Evolutionary conservation across 2,113 vertebrate species (phyloP).

Genomic region (Oryzias melastigma): DNA sequence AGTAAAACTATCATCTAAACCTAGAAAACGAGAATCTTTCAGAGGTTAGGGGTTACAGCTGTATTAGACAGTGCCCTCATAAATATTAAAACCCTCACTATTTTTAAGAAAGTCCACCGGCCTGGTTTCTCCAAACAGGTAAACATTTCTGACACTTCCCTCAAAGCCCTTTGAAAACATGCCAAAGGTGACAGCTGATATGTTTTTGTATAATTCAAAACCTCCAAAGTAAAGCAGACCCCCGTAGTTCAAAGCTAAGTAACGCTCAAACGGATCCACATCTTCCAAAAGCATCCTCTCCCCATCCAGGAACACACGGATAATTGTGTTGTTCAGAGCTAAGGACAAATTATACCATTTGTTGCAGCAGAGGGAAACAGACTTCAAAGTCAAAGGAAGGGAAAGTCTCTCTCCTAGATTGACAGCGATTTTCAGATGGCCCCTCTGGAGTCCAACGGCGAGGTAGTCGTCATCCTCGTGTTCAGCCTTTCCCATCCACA

Average conservation of each 20-base stretch:
- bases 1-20: neutral
- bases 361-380: constrained; percentile 67
- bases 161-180: constrained; percentile 80
- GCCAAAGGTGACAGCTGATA: constrained; percentile 73
- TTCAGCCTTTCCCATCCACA: constrained; percentile 83
- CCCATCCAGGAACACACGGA: constrained; percentile 77
- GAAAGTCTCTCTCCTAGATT: constrained; percentile 82
- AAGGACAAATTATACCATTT: constrained; percentile 77
- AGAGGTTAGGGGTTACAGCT: constrained; percentile 3
- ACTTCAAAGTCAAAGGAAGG: constrained; percentile 65
- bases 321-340: constrained; percentile 78
- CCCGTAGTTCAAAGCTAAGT: constrained; percentile 82
- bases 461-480: constrained; percentile 86
- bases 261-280: constrained; percentile 80
- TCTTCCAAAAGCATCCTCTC: constrained; percentile 78
- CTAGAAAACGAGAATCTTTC: neutral
- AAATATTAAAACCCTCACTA: constrained; percentile 84
- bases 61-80: constrained; percentile 66
- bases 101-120: constrained; percentile 72
- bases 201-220: constrained; percentile 79
- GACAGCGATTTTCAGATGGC: constrained; percentile 80
- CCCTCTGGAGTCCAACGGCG: constrained; percentile 77
- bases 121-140: constrained; percentile 81
- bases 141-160: constrained; percentile 82
- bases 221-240: constrained; percentile 84